Conservation (phyloP, 2,888 invertebrate genomes). For the Eilema sororculum region DNA sequence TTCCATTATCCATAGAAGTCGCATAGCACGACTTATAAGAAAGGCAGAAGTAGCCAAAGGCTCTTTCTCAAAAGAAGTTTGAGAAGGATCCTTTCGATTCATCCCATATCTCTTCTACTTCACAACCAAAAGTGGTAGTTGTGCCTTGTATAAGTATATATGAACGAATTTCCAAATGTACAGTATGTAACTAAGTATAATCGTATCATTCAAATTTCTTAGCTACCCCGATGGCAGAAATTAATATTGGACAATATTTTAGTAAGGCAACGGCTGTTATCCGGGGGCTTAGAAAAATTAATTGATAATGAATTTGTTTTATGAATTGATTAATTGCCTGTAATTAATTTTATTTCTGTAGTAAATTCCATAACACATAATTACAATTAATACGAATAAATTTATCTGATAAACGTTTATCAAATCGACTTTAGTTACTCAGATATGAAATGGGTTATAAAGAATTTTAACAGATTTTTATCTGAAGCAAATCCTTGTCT, state of each 20-base stretch:
- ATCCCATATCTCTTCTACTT: no score
- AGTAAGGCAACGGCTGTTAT: not conserved
- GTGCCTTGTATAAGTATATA: no score
- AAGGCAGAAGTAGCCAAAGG: not conserved
- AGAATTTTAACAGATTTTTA: slow-evolving; percentile 23
- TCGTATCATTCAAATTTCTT: no score
- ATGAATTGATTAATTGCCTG: not conserved
- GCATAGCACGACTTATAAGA: not conserved
- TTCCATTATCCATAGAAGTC: not conserved
- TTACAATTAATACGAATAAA: not conserved
- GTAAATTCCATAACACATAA: not conserved
- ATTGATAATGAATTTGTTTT: not conserved
- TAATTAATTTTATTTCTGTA: not conserved
- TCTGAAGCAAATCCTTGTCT: slow-evolving; percentile 29
- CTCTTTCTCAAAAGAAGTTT: not conserved
- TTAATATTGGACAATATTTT: not conserved
- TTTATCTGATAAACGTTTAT: slow-evolving; percentile 44
- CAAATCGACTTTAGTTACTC: slow-evolving; percentile 28
- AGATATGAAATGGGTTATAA: slow-evolving; percentile 16
- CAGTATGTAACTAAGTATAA: no score
- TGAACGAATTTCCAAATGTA: no score
- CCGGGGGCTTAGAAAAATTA: not conserved
- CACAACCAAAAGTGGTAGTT: no score
- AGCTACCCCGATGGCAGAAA: not conserved
- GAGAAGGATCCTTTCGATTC: not conserved